Base-by-base conservation (phyloP, 2,888 invertebrate species). In the Nebria brevicollis region DNA sequence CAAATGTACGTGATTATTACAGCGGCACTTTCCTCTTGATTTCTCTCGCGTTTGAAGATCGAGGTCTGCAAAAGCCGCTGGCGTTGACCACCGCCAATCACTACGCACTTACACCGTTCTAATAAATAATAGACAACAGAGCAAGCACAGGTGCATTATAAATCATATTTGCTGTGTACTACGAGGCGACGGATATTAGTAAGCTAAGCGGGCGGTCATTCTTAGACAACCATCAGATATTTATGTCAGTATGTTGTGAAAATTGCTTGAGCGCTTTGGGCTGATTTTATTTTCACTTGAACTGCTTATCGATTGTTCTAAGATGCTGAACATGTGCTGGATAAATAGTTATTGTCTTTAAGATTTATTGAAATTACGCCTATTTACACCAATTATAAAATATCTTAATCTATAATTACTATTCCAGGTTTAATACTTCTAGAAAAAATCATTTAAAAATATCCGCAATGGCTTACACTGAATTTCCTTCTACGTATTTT, bases 21-120 rank as follows among this genome's bases (percentile, higher is more conserved):
- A 54, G 11, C 25, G 26, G 41, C 72, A 34, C 72, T 72, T 72
- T 72, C 72, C 13, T 72, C 72, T 72, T 72, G 72, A 72, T 72
- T 72, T 72, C 54, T 75, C 75, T 54, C 25, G 42, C 41, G 6
- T 20, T 54, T 54, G 64, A 54, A 75, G 75, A 75, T 54, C 75
- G 43, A 43, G 75, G 64, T 75, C 75, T 75, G 11, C 15, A 70
- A 68, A 68, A 2, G 68, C 68, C 15, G 70, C 11, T 26, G 70
- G 34, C 25, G 34, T 25, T 70, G 70, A 25, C 68, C 70, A 34
- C 70, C 34, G 25, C 70, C 70, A 70, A 70, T 34, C 13, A 26
- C 11, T 34, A 70, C 70, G 25, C 70, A 70, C 70, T 26, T 70
- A 70, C 70, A 20, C 25, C 15, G 20, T 70, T 70, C 70, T 26